Percentiles rank a stretch among this genome's conserved stretches.
phyloP scores from a whole-genome alignment of 2,113 vertebrate genomes.

The Emydura subglobosa region DNA sequence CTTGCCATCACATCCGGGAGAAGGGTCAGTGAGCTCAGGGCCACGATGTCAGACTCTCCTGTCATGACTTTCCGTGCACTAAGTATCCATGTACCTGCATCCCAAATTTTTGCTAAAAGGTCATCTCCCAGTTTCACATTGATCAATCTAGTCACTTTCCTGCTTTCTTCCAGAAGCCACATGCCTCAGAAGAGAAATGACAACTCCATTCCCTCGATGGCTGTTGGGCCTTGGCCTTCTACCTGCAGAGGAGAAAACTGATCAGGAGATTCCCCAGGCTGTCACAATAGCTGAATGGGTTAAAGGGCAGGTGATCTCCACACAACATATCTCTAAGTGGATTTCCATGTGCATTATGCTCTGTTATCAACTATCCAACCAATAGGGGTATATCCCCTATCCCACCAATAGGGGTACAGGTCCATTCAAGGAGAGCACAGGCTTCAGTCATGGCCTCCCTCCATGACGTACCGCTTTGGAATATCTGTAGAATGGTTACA shows the following conservation, averaged over 20 bases:
- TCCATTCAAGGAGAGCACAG: not conserved
- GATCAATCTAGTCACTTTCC: not conserved
- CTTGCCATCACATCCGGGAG: not conserved
- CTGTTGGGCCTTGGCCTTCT: not conserved
- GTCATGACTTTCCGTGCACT: not conserved
- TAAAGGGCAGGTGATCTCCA: not conserved
- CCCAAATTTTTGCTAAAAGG: not conserved
- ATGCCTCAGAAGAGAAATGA: not conserved
- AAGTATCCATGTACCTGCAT: not conserved
- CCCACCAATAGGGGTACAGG: not conserved
- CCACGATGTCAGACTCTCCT: not conserved
- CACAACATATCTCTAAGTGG: not conserved
- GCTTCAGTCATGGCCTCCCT: too few species aligned
- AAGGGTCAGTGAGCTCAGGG: not conserved
- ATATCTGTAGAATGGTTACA: too few species aligned
- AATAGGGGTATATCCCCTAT: too few species aligned
- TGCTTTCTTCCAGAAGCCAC: not conserved
- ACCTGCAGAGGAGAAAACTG: not conserved
- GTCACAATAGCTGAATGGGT: not conserved
- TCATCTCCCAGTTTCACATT: not conserved
- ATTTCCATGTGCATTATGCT: not conserved
- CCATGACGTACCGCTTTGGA: too few species aligned
- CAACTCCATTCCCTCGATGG: not conserved
- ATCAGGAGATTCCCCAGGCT: not conserved
- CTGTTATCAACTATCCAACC: not conserved